Base-by-base conservation (phyloP, 92 coral and sea anemone genomes). In the Montipora capitata region DNA sequence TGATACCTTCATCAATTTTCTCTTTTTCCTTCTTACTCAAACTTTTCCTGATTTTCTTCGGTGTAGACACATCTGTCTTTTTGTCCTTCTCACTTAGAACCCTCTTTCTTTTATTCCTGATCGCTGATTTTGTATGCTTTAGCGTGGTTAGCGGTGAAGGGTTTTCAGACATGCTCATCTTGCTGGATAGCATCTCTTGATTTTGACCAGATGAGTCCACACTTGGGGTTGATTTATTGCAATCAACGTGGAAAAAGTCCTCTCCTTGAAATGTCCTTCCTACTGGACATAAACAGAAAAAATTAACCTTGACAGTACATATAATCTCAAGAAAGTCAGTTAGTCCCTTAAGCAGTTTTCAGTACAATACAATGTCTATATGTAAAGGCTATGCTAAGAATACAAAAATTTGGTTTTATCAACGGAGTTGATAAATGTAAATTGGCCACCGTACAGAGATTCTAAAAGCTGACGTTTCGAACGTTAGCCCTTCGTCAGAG, bases 41-140 rank as follows among this genome's bases (percentile, higher is more conserved):
- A 12, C 62, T 72, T 83, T 61, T 83, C 72, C 38, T 72, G 58
- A 57, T 7, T 59, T 72, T 83, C 72, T 58, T 83, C 15, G 79
- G 49, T 40, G 59, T 59, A 7, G 61, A 2, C 35, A 27, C 0
- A 10, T 44, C 51, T 57, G 71, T 43, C 12, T 18, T 61, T 72
- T 3, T 71, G 0, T 15, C 87, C 43, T 83, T 61, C 61, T 56
- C 61, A 58, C 10, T 11, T 4, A 44, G 43, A 15, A 17, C 15
- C 3, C 48, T 83, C 87, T 83, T 61, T 83, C 87, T 72, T 72
- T 83, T 83, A 4, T 52, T 20, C 9, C 10, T 9, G 3, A 4
- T 0, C 12, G 0, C 3, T 62, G 17, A 4, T 12, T 11, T 62
- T 11, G 3, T 40, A 35, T 51, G 3, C 76, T 48, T 35, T 20